Conservation (phyloP, 1,140 invertebrate genomes). For the Rhagoletis pomonella region DNA sequence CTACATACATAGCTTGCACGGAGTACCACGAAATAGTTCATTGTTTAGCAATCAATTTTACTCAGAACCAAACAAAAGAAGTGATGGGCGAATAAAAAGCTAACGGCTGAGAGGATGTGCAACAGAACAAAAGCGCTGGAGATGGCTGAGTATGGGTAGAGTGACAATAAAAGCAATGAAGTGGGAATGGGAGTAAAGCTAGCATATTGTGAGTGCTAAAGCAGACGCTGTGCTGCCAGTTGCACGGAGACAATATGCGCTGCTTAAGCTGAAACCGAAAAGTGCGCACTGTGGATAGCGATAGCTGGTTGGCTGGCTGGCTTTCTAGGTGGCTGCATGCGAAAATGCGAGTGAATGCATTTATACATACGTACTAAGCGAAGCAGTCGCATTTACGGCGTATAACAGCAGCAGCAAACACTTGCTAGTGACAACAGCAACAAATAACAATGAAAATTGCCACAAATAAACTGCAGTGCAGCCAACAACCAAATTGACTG, state of each 20-base stretch:
- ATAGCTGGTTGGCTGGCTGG: too few relatives aligned
- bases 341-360: neutral
- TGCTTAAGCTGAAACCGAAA: neutral
- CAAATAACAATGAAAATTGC: conserved; percentile 16
- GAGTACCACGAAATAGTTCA: conserved; percentile 35
- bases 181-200: neutral
- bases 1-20: neutral
- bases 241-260: neutral
- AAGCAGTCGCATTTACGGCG: neutral
- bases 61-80: conserved; percentile 25
- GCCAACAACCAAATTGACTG: neutral
- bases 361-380: neutral
- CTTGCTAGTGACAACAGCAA: neutral
- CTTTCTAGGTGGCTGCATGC: neutral
- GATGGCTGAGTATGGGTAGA: neutral
- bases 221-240: neutral
- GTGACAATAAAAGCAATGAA: neutral
- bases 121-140: neutral
- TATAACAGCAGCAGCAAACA: neutral
- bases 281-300: neutral
- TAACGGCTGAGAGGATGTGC: neutral
- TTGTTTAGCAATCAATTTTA: conserved; percentile 56
- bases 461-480: conserved; percentile 44
- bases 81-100: conserved; percentile 11
- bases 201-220: conserved; percentile 2